Percentiles rank a stretch among this genome's conserved stretches.
These are phyloP conservation scores for Chionodraco myersi DNA, from an alignment of 2,113 vertebrate genomes.

Conservation along the genomic window DNA sequence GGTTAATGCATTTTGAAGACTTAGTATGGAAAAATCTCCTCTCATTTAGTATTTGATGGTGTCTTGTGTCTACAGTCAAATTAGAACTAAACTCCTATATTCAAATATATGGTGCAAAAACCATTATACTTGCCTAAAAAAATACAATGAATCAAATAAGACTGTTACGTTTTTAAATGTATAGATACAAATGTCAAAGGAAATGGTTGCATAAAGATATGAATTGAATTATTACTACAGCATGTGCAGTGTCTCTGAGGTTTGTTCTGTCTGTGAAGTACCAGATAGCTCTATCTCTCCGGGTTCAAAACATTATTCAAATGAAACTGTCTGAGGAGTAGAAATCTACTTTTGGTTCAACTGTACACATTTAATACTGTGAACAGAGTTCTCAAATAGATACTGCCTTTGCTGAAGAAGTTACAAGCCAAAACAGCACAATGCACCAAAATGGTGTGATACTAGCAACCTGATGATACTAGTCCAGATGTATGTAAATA, in stretches of 20 bases:
- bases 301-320: slow-evolving; percentile 14
- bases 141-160: too few species aligned
- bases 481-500: background rate
- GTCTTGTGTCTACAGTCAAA: background rate
- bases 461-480: too few species aligned
- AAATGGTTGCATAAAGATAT: background rate
- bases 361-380: slow-evolving; percentile 17
- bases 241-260: background rate
- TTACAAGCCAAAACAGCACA: slow-evolving; percentile 7
- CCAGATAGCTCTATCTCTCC: background rate
- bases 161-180: background rate
- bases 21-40: background rate
- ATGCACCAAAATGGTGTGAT: background rate
- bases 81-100: background rate
- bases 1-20: too few species aligned
- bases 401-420: background rate
- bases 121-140: background rate
- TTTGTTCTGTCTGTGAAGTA: background rate
- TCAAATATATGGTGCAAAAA: background rate
- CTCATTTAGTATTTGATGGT: background rate
- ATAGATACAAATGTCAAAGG: background rate
- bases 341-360: slow-evolving; percentile 16
- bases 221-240: background rate
- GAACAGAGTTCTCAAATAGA: slow-evolving; percentile 9
- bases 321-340: slow-evolving; percentile 22